Percentiles rank a stretch among this genome's conserved stretches.
phyloP scores from a whole-genome alignment of 2,113 vertebrate species.

The Podiceps cristatus region DNA sequence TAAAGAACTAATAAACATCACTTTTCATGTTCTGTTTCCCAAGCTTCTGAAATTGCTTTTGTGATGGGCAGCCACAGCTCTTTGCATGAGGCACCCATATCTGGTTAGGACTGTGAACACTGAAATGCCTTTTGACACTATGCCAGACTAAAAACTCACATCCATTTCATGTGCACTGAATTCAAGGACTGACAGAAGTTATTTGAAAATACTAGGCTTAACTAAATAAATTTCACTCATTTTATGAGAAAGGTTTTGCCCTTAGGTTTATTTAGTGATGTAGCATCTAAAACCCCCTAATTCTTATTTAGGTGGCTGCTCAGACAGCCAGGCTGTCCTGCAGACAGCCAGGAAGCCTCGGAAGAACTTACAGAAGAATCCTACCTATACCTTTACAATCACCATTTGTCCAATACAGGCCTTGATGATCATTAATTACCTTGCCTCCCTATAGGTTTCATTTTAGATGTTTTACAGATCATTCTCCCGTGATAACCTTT shows the following conservation, averaged over 20 bases:
- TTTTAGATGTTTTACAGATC: not conserved
- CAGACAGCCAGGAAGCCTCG: not conserved
- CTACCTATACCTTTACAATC: not conserved
- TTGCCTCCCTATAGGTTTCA: not conserved
- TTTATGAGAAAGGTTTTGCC: not conserved
- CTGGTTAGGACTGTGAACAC: not conserved
- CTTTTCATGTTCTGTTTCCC: not conserved
- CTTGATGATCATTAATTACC: not conserved
- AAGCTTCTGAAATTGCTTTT: not conserved
- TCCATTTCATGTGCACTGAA: not conserved
- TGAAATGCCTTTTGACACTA: not conserved
- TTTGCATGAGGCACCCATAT: not conserved
- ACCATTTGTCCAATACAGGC: not conserved
- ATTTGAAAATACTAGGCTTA: not conserved
- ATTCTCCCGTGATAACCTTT: not conserved
- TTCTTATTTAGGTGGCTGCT: not conserved
- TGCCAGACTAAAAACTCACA: not conserved
- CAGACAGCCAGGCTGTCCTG: not conserved
- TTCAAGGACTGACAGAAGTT: not conserved
- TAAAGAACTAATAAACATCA: not conserved
- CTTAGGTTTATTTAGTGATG: not conserved
- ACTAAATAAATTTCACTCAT: not conserved
- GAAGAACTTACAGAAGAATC: not conserved
- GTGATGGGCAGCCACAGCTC: not conserved
- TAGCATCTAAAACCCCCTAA: not conserved